phyloP scores from a whole-genome alignment of 1,140 invertebrate species.

The Cydia fagiglandana region DNA sequence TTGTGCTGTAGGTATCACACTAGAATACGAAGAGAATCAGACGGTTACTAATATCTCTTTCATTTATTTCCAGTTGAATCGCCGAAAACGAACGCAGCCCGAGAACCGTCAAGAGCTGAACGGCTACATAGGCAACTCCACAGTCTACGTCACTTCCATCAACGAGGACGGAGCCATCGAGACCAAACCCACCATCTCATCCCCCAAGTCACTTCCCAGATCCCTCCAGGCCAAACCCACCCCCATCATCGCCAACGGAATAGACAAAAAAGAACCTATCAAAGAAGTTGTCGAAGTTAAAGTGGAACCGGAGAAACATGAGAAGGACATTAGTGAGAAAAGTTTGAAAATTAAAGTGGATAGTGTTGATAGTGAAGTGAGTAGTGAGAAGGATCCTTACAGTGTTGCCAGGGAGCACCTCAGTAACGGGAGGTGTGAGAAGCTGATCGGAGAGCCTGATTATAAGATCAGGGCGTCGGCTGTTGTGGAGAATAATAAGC shows the following conservation, averaged over 20 bases:
- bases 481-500: slow-evolving; percentile 80
- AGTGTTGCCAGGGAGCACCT: slow-evolving; percentile 69
- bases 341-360: slow-evolving; percentile 57
- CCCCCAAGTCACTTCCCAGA: slow-evolving; percentile 68
- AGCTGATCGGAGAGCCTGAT: slow-evolving; percentile 83
- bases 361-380: slow-evolving; percentile 64
- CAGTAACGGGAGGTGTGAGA: slow-evolving; percentile 86
- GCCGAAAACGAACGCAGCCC: slow-evolving; percentile 79
- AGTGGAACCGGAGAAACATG: slow-evolving; percentile 65
- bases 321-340: slow-evolving; percentile 69
- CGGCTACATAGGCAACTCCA: slow-evolving; percentile 86
- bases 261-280: slow-evolving; percentile 49
- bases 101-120: slow-evolving; percentile 83
- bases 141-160: slow-evolving; percentile 89
- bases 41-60: not conserved
- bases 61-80: slow-evolving; percentile 81
- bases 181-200: slow-evolving; percentile 79
- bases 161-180: slow-evolving; percentile 82
- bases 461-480: slow-evolving; percentile 80
- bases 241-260: slow-evolving; percentile 69
- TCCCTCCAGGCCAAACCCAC: slow-evolving; percentile 65
- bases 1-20: too few relatives aligned
- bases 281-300: slow-evolving; percentile 43
- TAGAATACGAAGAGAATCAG: too few relatives aligned
- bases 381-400: slow-evolving; percentile 58